phyloP scores from a whole-genome alignment of 2,113 vertebrate genomes.

The Poecilia latipinna region DNA sequence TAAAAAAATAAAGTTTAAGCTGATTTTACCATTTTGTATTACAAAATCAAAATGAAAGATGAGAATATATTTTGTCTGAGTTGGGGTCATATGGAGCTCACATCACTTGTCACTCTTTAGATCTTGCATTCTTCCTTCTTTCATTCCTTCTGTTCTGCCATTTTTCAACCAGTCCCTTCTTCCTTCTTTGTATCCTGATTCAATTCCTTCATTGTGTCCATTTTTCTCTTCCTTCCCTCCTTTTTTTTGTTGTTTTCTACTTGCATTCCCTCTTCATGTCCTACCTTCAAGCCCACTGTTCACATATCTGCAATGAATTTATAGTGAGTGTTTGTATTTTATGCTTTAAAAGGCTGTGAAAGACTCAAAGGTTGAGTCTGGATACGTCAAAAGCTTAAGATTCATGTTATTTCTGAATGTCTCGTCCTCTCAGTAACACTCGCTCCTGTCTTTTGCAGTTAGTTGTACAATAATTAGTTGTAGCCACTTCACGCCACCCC shows the following conservation, averaged over 20 bases:
- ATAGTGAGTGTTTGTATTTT: neutral
- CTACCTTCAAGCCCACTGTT: neutral
- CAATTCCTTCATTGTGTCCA: neutral
- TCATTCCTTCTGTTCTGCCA: neutral
- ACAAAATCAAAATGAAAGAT: too few relatives aligned
- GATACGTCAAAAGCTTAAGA: neutral
- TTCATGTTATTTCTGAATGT: neutral
- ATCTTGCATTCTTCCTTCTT: neutral
- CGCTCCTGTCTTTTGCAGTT: neutral
- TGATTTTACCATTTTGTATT: too few relatives aligned
- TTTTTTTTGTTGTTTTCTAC: neutral
- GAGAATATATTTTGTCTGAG: too few relatives aligned
- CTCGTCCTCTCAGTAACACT: neutral
- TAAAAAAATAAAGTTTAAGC: too few relatives aligned
- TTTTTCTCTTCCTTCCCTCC: neutral
- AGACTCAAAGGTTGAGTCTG: neutral
- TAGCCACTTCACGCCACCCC: neutral
- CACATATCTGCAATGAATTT: neutral
- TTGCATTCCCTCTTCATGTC: neutral
- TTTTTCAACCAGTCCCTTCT: neutral
- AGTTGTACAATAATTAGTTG: neutral
- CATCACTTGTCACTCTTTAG: too few relatives aligned
- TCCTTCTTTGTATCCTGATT: neutral
- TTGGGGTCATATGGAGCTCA: too few relatives aligned
- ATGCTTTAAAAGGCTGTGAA: neutral